Evolutionary conservation across 2,797 vertebrate species (phyloP), one percentile per base, ranked within the genome.

Genomic region (Neopelma chrysocephalum): DNA sequence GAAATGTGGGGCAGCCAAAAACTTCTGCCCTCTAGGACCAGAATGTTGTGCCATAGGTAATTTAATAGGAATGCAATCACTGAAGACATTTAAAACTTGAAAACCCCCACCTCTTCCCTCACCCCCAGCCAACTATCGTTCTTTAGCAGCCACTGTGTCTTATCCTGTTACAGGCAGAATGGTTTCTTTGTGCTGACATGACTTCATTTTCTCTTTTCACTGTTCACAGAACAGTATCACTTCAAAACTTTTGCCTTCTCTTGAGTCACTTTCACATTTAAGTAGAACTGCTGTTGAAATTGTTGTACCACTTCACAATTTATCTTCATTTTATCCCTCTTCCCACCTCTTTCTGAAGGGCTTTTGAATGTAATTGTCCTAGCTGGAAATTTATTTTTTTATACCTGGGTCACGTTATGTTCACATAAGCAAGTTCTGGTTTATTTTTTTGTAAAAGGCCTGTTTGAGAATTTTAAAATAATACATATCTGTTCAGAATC

Each of bases 201-300:
- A 85, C 79, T 87, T 92, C 27, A 82, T 86, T 89, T 90, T 90
- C 57, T 60, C 45, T 93, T 87, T 82, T 87, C 19, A 50, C 26
- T 82, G 19, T 73, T 84, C 48, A 53, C 42, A 82, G 12, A 80
- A 79, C 34, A 61, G 21, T 60, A 56, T 15, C 13, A 27, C 15
- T 90, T 72, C 32, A 82, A 79, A 92, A 70, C 29, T 82, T 83
- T 22, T 76, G 40, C 22, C 34, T 75, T 89, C 36, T 32, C 19
- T 77, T 43, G 38, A 72, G 27, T 77, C 27, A 65, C 16, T 90
- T 75, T 40, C 43, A 29, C 38, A 85, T 70, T 91, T 82, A 64
- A 70, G 64, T 29, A 48, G 51, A 34, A 58, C 11, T 86, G 61
- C 27, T 66, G 5, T 43, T 82, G 32, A 62, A 93, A 76, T 27